phyloP scores from a whole-genome alignment of 1,140 invertebrate genomes.

The Papilio glaucus region DNA sequence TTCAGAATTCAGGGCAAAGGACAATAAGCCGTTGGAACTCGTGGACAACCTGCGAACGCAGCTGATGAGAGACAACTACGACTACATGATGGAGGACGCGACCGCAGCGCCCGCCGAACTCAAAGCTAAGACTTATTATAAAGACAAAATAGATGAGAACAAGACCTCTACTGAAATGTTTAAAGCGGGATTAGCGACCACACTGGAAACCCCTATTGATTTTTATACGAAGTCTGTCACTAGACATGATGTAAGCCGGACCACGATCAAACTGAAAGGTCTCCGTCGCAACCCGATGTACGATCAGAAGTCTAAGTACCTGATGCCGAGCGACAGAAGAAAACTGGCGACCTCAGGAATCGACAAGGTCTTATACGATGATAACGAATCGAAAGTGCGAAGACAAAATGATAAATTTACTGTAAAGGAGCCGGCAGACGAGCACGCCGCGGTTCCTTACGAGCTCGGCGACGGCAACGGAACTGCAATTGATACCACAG shows the following conservation, averaged over 20 bases:
- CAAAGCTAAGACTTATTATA: background rate
- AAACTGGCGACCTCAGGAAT: background rate
- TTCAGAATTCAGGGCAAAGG: background rate
- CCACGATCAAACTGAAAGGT: background rate
- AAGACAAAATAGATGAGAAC: constrained; percentile 1
- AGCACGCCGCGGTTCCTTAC: constrained; percentile 37
- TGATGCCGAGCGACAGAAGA: background rate
- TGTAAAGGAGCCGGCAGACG: background rate
- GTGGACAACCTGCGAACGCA: constrained; percentile 43
- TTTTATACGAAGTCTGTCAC: constrained; percentile 6
- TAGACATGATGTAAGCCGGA: background rate
- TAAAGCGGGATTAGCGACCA: background rate
- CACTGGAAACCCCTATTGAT: background rate
- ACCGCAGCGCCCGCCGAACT: background rate
- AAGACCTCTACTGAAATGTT: background rate
- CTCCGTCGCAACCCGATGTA: constrained; percentile 6
- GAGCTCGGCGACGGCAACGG: constrained; percentile 40
- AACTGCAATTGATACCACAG: background rate
- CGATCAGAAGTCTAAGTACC: constrained; percentile 4
- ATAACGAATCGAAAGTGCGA: background rate
- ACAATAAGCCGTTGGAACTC: constrained; percentile 12
- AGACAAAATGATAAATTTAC: constrained; percentile 18
- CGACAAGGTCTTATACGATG: background rate
- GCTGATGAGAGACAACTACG: constrained; percentile 57
- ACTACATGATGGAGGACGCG: constrained; percentile 47